phyloP scores from a whole-genome alignment of 2,888 invertebrate species.

The Brassicogethes aeneus region DNA sequence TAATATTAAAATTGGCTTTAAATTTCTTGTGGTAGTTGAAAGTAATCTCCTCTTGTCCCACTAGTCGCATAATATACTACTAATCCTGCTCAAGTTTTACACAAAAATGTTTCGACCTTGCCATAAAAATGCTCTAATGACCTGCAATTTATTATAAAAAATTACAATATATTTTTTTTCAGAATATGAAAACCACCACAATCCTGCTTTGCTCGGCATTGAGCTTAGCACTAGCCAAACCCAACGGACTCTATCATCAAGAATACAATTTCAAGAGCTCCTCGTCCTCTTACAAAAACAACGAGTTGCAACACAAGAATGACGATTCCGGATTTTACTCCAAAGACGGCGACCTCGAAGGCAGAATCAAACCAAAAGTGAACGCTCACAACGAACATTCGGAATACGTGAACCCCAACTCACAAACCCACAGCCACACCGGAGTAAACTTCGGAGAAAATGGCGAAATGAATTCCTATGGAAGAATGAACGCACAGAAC shows the following conservation, averaged over 20 bases:
- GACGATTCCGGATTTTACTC: constrained; percentile 37
- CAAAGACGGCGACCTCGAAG: constrained; percentile 37
- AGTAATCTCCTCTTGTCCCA: too few relatives aligned
- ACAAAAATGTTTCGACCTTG: too few relatives aligned
- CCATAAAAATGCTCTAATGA: too few relatives aligned
- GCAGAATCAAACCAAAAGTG: constrained; percentile 30
- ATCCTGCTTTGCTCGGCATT: not conserved
- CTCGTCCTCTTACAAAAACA: constrained; percentile 34
- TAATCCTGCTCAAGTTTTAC: too few relatives aligned
- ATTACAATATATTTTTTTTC: too few relatives aligned
- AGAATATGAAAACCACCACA: not conserved
- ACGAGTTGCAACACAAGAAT: constrained; percentile 37
- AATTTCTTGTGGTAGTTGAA: too few relatives aligned
- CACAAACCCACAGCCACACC: constrained; percentile 8
- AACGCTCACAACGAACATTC: constrained; percentile 35
- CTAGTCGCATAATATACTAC: too few relatives aligned
- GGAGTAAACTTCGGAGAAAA: constrained; percentile 8
- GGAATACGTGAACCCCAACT: constrained; percentile 36
- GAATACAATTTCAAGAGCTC: constrained; percentile 38
- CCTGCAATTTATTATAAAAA: too few relatives aligned
- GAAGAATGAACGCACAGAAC: constrained; percentile 17
- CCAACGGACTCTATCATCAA: constrained; percentile 35
- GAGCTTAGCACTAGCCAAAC: constrained; percentile 19
- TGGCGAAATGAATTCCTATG: constrained; percentile 16
- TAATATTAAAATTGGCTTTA: too few relatives aligned